Base-by-base conservation (phyloP, 1,140 invertebrate species). In the Habropoda laboriosa region DNA sequence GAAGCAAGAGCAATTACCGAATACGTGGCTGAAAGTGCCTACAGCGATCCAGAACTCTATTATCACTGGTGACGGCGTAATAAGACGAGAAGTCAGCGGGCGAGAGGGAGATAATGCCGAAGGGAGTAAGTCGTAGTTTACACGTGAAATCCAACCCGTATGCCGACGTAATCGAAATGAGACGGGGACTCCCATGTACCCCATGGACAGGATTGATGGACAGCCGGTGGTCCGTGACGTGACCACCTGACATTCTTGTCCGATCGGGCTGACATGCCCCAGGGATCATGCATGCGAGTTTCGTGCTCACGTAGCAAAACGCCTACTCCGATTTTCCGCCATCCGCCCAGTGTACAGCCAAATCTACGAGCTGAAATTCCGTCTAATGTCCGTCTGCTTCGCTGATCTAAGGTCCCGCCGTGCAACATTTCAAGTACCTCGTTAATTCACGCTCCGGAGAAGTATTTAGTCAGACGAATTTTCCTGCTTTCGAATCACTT, bases 241-340 rank as follows among this genome's bases (percentile, higher is more conserved):
- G 83, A 86, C 87, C 89, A 91, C 86, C 89, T 91, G 90, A 91
- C 90, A 91, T 89, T 88, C 89, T 90, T 88, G 88, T 90, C 89
- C 87, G 87, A 90, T 90, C 87, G 84, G 68, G 79, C 86, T 91
- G 89, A 91, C 89, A 90, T 87, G 88, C 89, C 90, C 87, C 85
- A 86, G 90, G 88, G 90, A 91, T 90, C 87, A 89, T 89, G 87
- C 87, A 88, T 89, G 88, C 82, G 87, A 88, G 85, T 89, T 82
- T 89, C 88, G 85, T 89, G 88, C 88, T 87, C 83, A 86, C 88
- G 86, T 86, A 89, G 90, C 89, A 83, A 90, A 89, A 88, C 86
- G 83, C 90, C 88, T 82, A 73, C 55, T 77, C 74, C 64, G 84
- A 85, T 86, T 82, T 80, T 85, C 66, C 75, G 35, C 35, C 45